A percentile compares a stretch with the other conserved stretches of the same genome.
These are phyloP conservation scores for Bimastos eiseni DNA, from an alignment of 2,888 invertebrate genomes.

Conservation along the genomic window DNA sequence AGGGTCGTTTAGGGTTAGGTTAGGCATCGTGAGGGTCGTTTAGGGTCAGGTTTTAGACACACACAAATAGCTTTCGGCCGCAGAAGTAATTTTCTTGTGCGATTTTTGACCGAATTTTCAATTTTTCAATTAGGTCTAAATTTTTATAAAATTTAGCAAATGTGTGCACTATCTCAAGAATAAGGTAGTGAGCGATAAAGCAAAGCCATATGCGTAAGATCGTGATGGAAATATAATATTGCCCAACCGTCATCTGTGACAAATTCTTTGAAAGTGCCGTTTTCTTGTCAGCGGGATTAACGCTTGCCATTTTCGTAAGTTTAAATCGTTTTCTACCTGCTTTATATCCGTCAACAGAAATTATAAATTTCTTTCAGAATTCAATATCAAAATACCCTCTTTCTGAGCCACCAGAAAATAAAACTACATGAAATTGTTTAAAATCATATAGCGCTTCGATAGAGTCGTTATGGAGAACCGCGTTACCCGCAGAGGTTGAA, in stretches of 20 bases:
- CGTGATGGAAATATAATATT: background rate
- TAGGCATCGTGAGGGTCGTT: too few relatives aligned
- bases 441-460: too few relatives aligned
- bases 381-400: background rate
- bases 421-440: background rate
- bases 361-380: background rate
- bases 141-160: background rate
- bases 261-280: conserved; percentile 19
- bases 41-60: too few relatives aligned
- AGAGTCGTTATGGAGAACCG: too few relatives aligned
- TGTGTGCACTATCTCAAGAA: background rate
- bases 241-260: background rate
- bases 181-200: background rate
- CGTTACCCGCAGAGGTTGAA: too few relatives aligned
- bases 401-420: background rate
- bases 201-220: background rate
- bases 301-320: background rate
- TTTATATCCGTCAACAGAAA: background rate
- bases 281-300: conserved; percentile 17
- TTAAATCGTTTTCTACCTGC: background rate
- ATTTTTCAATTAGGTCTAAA: background rate
- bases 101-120: background rate
- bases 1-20: too few relatives aligned
- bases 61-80: too few relatives aligned
- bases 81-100: too few relatives aligned